phyloP scores from a whole-genome alignment of 2,888 invertebrate genomes.

The Mesoligia furuncula region DNA sequence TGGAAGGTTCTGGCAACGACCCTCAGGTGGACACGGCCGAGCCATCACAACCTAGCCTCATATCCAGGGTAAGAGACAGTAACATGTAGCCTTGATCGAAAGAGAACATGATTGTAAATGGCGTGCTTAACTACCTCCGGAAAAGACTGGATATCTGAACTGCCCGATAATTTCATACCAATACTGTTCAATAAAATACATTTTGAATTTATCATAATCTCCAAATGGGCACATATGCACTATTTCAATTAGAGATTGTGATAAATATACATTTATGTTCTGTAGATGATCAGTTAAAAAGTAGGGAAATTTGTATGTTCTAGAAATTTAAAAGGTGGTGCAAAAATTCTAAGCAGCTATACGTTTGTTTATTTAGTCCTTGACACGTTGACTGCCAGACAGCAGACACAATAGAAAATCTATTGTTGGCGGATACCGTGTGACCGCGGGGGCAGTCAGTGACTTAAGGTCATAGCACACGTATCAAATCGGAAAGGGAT shows the following conservation, averaged over 20 bases:
- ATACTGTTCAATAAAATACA: no score
- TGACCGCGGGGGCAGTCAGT: no score
- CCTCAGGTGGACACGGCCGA: constrained; percentile 74
- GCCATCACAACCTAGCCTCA: constrained; percentile 67
- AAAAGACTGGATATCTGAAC: background rate
- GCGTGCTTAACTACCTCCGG: no score
- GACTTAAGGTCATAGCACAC: no score
- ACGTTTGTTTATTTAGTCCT: background rate
- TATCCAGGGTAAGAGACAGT: constrained; percentile 77
- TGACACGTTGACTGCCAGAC: no score
- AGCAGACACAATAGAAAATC: no score
- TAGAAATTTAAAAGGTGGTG: background rate
- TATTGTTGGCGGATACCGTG: no score
- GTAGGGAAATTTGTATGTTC: background rate
- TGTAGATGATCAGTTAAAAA: no score
- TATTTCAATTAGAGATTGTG: background rate
- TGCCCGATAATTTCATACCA: background rate
- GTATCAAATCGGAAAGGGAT: no score
- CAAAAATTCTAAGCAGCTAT: background rate
- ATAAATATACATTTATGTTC: background rate
- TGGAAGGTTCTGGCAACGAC: constrained; percentile 90
- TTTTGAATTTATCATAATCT: background rate
- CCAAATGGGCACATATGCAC: background rate
- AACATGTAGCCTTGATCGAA: background rate
- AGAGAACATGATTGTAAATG: background rate